Evolutionary conservation across 2,113 vertebrate genomes (phyloP).

Genomic region (Ictalurus furcatus): DNA sequence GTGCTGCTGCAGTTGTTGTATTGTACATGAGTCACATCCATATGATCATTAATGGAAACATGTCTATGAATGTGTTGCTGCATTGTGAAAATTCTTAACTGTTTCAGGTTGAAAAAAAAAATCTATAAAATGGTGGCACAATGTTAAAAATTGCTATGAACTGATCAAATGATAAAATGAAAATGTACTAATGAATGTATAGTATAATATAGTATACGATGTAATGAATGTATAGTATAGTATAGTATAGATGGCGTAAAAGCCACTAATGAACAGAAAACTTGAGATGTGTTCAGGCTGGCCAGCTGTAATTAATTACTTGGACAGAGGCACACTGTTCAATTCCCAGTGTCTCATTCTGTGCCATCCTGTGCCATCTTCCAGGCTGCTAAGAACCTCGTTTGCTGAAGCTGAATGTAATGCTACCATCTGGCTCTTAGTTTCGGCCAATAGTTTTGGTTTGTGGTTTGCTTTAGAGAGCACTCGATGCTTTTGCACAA

Average conservation of each 20-base stretch:
- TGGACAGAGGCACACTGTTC: constrained; percentile 45
- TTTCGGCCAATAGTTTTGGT: constrained; percentile 37
- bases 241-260: constrained; percentile 2
- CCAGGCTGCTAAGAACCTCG: constrained; percentile 30
- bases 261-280: constrained; percentile 1
- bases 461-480: constrained; percentile 9
- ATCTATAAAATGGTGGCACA: background rate
- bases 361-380: constrained; percentile 52
- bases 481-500: background rate
- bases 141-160: background rate
- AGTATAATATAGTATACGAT: no score
- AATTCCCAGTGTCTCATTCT: constrained; percentile 25
- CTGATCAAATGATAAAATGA: background rate
- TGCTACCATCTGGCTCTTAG: constrained; percentile 45
- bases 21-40: constrained; percentile 8
- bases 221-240: background rate
- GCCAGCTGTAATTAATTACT: constrained; percentile 34
- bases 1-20: constrained; percentile 40
- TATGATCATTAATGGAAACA: constrained; percentile 2
- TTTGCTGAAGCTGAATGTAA: constrained; percentile 47
- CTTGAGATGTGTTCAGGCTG: constrained; percentile 18
- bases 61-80: constrained; percentile 18
- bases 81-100: background rate
- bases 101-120: background rate
- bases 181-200: background rate